phyloP scores from a whole-genome alignment of 2,113 vertebrate species.

The Podocnemis expansa region DNA sequence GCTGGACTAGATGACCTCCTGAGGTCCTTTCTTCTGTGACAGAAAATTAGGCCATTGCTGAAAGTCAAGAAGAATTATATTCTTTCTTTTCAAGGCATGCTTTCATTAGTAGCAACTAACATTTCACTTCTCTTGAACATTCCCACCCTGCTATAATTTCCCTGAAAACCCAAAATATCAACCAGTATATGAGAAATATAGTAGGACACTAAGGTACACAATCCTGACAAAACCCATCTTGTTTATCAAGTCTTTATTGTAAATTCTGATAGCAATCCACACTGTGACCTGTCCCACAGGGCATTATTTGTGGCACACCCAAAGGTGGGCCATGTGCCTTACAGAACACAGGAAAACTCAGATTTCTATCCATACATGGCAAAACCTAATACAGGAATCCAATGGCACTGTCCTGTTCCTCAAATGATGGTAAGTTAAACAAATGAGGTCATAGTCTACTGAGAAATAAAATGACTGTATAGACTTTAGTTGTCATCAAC shows the following conservation, averaged over 20 bases:
- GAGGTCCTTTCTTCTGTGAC: no score
- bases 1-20: no score
- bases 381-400: not conserved
- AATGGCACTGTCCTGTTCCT: not conserved
- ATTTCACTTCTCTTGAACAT: not conserved
- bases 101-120: not conserved
- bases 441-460: not conserved
- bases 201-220: not conserved
- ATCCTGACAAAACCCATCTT: not conserved
- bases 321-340: no score
- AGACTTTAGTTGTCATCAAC: not conserved
- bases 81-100: not conserved
- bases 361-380: not conserved
- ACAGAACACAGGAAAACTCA: not conserved
- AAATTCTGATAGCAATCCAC: not conserved
- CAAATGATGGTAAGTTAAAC: not conserved
- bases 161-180: not conserved
- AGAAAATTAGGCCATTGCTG: not conserved
- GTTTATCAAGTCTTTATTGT: not conserved
- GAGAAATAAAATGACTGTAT: not conserved
- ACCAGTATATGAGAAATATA: not conserved
- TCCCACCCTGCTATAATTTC: not conserved
- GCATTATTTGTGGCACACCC: not conserved
- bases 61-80: not conserved
- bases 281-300: not conserved